Conservation (phyloP, 2,113 vertebrate genomes). For the Tringa solitaria region DNA sequence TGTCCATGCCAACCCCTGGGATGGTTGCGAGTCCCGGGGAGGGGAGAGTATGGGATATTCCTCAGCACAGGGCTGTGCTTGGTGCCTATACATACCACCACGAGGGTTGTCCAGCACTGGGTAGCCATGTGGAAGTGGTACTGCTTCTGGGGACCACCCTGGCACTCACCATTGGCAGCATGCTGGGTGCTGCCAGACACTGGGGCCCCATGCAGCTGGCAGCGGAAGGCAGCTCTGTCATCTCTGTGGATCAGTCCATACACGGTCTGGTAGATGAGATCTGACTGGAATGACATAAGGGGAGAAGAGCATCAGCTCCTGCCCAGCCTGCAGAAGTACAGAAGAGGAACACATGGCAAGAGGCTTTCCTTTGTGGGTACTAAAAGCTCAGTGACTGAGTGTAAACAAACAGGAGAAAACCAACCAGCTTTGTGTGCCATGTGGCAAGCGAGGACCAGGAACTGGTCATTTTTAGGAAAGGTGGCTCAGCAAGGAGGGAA, state of each 20-base stretch:
- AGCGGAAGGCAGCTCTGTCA: background rate
- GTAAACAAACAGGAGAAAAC: background rate
- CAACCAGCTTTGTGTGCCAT: accelerated
- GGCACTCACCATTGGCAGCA: background rate
- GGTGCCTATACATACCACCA: background rate
- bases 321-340: background rate
- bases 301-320: background rate
- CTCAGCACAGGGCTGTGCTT: background rate
- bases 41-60: background rate
- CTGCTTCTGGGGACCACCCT: accelerated
- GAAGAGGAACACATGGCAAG: background rate
- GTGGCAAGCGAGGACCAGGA: background rate
- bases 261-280: constrained; percentile 38
- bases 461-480: background rate
- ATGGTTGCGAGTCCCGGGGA: background rate
- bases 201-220: background rate
- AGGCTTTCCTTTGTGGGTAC: background rate
- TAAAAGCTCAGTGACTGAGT: accelerated
- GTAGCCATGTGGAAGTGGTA: accelerated
- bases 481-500: background rate
- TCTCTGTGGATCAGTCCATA: background rate
- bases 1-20: background rate
- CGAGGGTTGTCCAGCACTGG: background rate
- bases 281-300: background rate
- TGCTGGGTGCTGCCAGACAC: background rate